These are phyloP conservation scores for Chlamydotis undulata DNA, from an alignment of 2,113 vertebrate genomes.

Conservation along the genomic window DNA sequence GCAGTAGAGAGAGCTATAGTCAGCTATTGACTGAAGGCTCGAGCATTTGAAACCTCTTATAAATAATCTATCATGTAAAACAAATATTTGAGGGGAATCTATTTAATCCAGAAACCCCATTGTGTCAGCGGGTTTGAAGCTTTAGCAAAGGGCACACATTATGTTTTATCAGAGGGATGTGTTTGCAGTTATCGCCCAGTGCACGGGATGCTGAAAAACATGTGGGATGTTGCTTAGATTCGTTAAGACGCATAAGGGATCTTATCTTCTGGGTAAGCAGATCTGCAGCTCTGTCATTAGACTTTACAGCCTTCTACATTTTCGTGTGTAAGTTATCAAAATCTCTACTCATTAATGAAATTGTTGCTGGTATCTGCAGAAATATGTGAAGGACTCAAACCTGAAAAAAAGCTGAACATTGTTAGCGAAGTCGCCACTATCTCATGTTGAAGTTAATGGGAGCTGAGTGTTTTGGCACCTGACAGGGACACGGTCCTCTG, in stretches of 20 bases:
- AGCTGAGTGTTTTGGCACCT: neutral
- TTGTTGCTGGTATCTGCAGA: neutral
- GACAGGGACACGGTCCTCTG: neutral
- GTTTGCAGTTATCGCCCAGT: neutral
- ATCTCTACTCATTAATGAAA: neutral
- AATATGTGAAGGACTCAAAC: neutral
- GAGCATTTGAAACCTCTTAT: neutral
- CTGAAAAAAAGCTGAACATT: neutral
- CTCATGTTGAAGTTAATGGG: neutral
- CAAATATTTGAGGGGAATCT: neutral
- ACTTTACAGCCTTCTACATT: neutral
- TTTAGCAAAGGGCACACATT: neutral
- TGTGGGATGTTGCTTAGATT: neutral
- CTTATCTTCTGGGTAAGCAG: neutral
- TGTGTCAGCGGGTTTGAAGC: neutral
- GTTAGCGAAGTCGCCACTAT: accelerated
- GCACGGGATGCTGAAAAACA: neutral
- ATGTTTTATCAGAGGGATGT: neutral
- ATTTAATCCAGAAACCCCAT: neutral
- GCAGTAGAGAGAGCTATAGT: neutral
- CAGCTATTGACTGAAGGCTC: neutral
- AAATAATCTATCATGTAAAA: neutral
- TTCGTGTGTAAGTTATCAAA: neutral
- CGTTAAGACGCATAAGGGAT: neutral
- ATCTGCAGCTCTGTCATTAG: neutral